phyloP scores from a whole-genome alignment of 2,113 vertebrate species.

The Merops nubicus region DNA sequence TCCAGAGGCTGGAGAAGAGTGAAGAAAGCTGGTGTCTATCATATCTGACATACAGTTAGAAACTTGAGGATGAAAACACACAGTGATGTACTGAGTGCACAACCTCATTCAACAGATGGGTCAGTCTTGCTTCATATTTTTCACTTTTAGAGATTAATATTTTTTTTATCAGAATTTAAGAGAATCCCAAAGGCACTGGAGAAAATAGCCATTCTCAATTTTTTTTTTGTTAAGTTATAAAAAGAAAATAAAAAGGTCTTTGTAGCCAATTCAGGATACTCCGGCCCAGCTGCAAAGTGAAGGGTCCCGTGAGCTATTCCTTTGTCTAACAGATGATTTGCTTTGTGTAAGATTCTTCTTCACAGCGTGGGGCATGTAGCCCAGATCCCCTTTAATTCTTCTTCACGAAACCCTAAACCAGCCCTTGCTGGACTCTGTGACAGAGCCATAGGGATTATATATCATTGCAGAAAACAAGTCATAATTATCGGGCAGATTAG shows the following conservation, averaged over 20 bases:
- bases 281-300: background rate
- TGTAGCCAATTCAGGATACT: background rate
- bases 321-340: background rate
- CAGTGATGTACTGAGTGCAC: background rate
- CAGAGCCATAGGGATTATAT: background rate
- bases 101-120: background rate
- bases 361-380: background rate
- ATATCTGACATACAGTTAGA: background rate
- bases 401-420: background rate
- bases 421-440: fast-evolving
- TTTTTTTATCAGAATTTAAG: background rate
- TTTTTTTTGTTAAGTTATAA: background rate
- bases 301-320: background rate
- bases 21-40: background rate
- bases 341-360: background rate
- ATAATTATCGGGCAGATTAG: background rate
- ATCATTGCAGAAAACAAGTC: background rate
- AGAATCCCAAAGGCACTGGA: background rate
- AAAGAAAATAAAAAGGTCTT: background rate
- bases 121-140: background rate
- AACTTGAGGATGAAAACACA: background rate
- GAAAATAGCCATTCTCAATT: background rate
- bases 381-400: background rate
- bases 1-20: background rate
- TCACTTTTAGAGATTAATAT: background rate